phyloP scores from a whole-genome alignment of 2,113 vertebrate species.

The Parus major region DNA sequence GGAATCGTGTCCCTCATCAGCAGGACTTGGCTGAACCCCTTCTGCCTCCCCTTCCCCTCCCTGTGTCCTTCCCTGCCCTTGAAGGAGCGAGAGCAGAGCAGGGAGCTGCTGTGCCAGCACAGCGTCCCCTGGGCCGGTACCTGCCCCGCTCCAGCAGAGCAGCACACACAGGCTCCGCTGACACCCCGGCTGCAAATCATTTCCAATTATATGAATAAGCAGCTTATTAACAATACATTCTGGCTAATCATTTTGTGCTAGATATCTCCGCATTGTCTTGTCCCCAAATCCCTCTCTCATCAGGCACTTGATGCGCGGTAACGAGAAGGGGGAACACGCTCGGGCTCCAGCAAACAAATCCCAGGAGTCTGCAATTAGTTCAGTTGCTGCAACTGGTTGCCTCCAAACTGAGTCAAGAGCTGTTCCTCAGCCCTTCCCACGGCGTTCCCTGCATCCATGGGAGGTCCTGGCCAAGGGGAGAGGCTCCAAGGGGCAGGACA shows the following conservation, averaged over 20 bases:
- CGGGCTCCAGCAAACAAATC: background rate
- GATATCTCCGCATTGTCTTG: slow-evolving; percentile 34
- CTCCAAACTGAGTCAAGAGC: background rate
- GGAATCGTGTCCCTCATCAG: fast-evolving
- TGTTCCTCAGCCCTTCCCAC: background rate
- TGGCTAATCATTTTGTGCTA: slow-evolving; percentile 47
- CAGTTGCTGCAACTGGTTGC: background rate
- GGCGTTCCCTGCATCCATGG: fast-evolving
- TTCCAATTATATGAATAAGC: slow-evolving; percentile 59
- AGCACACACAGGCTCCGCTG: background rate
- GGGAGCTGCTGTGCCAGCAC: background rate
- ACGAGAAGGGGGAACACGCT: slow-evolving; percentile 2
- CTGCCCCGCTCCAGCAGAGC: slow-evolving; percentile 51
- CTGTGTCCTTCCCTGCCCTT: slow-evolving; percentile 3
- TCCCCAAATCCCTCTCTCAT: slow-evolving; percentile 68
- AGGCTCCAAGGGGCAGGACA: background rate
- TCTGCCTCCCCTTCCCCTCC: background rate
- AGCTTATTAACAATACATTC: slow-evolving; percentile 61
- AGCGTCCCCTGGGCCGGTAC: background rate
- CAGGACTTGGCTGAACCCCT: background rate
- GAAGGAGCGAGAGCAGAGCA: background rate
- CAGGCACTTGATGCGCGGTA: slow-evolving; percentile 32
- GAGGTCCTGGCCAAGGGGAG: background rate
- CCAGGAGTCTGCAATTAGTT: slow-evolving; percentile 26
- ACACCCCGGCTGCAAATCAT: slow-evolving; percentile 43